phyloP scores from a whole-genome alignment of 1,140 invertebrate genomes.

The Branchinecta lindahli region DNA sequence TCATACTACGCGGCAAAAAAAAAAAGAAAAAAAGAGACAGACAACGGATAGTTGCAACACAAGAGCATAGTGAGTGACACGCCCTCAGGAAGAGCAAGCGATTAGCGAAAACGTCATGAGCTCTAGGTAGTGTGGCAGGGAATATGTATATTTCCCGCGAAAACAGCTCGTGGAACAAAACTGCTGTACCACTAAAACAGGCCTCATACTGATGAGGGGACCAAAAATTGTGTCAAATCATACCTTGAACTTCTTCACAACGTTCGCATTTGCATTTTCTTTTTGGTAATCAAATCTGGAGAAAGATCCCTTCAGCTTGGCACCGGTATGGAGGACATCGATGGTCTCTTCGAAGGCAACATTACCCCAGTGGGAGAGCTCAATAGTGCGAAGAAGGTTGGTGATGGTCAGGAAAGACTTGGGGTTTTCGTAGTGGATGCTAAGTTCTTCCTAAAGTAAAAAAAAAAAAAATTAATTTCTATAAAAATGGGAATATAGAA shows the following conservation, averaged over 20 bases:
- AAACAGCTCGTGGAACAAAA: no score
- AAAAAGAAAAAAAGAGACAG: no score
- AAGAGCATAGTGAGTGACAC: no score
- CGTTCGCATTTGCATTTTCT: slow-evolving; percentile 65
- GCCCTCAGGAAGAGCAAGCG: no score
- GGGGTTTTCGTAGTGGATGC: slow-evolving; percentile 91
- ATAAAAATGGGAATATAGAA: neutral
- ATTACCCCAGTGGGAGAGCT: slow-evolving; percentile 98
- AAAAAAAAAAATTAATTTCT: neutral
- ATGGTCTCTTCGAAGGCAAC: slow-evolving; percentile 92
- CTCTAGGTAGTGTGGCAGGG: no score
- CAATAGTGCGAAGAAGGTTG: slow-evolving; percentile 65
- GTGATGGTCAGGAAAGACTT: slow-evolving; percentile 85
- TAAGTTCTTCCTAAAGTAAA: slow-evolving; percentile 42
- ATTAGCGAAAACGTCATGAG: no score
- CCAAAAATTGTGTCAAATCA: neutral
- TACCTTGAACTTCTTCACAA: slow-evolving; percentile 73
- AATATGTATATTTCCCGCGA: no score
- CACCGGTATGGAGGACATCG: slow-evolving; percentile 80
- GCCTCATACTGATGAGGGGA: neutral
- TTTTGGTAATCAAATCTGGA: slow-evolving; percentile 89
- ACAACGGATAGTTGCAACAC: no score
- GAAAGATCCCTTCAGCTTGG: slow-evolving; percentile 83
- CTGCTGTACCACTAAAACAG: no score
- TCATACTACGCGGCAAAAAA: no score